These are phyloP conservation scores for Bolinopsis microptera DNA, from an alignment of 37 sponge, comb jelly and placozoan genomes.

Conservation along the genomic window DNA sequence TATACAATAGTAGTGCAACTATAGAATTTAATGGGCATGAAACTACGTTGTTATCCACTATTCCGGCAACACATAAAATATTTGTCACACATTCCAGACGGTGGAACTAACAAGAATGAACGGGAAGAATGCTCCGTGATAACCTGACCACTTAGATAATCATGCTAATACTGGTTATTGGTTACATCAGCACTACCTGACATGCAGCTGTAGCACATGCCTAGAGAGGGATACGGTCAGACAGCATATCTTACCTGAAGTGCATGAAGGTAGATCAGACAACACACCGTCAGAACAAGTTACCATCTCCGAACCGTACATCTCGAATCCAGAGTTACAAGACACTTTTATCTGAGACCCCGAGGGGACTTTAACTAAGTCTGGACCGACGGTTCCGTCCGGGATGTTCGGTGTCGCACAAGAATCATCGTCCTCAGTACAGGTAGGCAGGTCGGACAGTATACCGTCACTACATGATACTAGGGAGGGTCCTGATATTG, in stretches of 20 bases:
- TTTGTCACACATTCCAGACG: no score
- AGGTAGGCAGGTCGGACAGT: neutral
- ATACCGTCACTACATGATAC: neutral
- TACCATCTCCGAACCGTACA: neutral
- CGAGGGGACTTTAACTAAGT: neutral
- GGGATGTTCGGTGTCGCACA: neutral
- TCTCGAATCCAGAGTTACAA: constrained; percentile 1
- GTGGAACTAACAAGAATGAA: no score
- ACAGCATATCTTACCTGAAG: neutral
- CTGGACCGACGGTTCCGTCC: neutral
- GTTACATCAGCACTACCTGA: no score
- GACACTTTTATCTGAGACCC: neutral
- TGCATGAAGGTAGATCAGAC: neutral
- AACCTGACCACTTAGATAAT: no score
- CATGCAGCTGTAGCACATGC: no score
- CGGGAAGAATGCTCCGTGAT: no score
- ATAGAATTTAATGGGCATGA: no score
- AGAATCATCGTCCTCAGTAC: neutral
- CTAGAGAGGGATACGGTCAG: no score
- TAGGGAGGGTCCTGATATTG: neutral
- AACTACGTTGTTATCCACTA: no score
- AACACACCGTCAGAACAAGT: neutral
- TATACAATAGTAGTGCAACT: no score
- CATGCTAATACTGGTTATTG: no score
- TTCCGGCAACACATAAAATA: no score